Conservation (phyloP, 2,113 vertebrate genomes). For the Brachypteracias leptosomus region DNA sequence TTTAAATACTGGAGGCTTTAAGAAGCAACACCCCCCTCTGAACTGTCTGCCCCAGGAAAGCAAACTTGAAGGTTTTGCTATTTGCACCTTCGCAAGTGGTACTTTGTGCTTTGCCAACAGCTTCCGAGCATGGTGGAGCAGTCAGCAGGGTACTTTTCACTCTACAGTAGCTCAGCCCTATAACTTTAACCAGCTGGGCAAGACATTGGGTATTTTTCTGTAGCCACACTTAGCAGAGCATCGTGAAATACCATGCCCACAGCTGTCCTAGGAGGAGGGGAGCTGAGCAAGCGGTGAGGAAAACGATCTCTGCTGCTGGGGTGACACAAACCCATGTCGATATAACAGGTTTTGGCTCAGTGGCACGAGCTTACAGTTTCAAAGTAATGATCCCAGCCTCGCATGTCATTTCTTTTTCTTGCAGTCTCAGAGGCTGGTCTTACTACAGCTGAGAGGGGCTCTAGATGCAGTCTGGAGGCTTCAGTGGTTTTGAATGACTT, state of each 20-base stretch:
- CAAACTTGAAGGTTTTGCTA: not conserved
- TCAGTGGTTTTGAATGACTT: constrained; percentile 3
- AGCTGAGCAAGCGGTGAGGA: not conserved
- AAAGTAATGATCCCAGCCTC: constrained; percentile 35
- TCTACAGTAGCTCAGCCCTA: not conserved
- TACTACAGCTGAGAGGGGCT: constrained; percentile 16
- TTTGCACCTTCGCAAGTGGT: not conserved
- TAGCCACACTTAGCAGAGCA: not conserved
- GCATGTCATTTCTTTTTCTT: constrained; percentile 22
- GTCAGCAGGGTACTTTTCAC: not conserved
- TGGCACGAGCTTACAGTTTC: constrained; percentile 17
- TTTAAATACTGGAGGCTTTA: not conserved
- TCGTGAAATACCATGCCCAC: fast-evolving
- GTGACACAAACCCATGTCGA: not conserved
- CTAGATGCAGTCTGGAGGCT: constrained; percentile 3
- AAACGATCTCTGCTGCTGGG: constrained; percentile 27
- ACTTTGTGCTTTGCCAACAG: not conserved
- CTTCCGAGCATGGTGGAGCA: not conserved
- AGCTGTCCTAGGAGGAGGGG: not conserved
- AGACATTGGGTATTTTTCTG: not conserved
- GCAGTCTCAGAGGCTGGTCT: not conserved
- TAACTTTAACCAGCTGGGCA: not conserved
- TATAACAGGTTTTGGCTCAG: constrained; percentile 48
- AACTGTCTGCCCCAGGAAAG: not conserved
- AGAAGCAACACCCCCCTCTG: not conserved